Percentiles rank a stretch among this genome's conserved stretches.
phyloP scores from a whole-genome alignment of 2,797 vertebrate genomes.

The Anguilla pacifica region DNA sequence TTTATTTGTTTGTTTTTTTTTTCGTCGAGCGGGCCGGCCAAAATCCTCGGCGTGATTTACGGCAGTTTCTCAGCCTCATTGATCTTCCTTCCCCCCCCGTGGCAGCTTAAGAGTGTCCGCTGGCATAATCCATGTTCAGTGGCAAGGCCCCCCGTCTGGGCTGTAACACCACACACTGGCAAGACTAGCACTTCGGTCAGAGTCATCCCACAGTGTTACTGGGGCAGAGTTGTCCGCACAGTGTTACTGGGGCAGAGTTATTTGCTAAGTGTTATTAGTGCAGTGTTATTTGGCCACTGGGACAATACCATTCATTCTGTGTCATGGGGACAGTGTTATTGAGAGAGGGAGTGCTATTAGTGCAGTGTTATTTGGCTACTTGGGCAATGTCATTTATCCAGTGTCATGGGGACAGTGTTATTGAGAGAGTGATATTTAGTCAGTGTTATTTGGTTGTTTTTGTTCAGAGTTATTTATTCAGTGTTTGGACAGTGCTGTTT shows the following conservation, averaged over 20 bases:
- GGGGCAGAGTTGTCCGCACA: too few relatives aligned
- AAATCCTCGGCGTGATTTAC: constrained; percentile 45
- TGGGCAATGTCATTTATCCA: not conserved
- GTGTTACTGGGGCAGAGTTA: too few relatives aligned
- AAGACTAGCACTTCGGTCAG: not conserved
- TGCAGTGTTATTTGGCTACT: not conserved
- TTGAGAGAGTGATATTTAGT: not conserved
- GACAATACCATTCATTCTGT: not conserved
- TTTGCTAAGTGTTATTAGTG: not conserved
- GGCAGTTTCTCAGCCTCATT: constrained; percentile 48
- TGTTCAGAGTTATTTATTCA: not conserved
- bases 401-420: not conserved
- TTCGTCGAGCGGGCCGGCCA: not conserved
- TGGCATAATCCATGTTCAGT: constrained; percentile 57
- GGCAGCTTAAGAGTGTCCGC: constrained; percentile 44
- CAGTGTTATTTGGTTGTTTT: not conserved
- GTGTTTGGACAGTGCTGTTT: not conserved
- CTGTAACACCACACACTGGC: not conserved
- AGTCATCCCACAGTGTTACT: not conserved
- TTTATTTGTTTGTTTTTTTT: not conserved
- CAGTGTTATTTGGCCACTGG: not conserved
- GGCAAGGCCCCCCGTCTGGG: constrained; percentile 37
- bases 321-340: not conserved
- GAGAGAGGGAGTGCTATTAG: not conserved
- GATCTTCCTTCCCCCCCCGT: constrained; percentile 47